Percentiles rank a stretch among this genome's conserved stretches.
These are phyloP conservation scores for Odontothrips loti DNA, from an alignment of 2,888 invertebrate genomes.

Conservation along the genomic window DNA sequence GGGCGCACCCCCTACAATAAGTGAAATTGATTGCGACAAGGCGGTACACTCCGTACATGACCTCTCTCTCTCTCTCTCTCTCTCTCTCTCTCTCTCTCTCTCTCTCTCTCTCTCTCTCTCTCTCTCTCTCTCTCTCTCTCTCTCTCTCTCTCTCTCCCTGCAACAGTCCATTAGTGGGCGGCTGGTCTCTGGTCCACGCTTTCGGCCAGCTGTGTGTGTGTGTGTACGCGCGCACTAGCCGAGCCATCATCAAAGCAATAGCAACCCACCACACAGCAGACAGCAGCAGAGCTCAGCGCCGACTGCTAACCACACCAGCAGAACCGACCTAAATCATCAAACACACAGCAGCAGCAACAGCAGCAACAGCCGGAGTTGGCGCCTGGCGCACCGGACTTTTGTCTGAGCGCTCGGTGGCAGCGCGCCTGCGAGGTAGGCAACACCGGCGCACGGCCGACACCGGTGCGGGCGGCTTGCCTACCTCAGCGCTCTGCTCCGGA, in stretches of 20 bases:
- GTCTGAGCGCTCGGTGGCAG: neutral
- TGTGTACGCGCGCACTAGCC: neutral
- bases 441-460: neutral
- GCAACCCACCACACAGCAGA: neutral
- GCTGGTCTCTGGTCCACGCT: neutral
- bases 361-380: neutral
- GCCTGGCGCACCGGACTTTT: neutral
- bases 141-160: too few species aligned
- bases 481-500: too few species aligned
- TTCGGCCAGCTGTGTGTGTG: neutral
- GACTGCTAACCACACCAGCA: neutral
- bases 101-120: too few species aligned
- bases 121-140: too few species aligned
- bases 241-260: too few species aligned
- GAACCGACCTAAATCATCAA: neutral
- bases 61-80: neutral
- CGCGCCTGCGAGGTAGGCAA: neutral
- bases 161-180: slow-evolving; percentile 11
- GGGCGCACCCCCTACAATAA: slow-evolving; percentile 4
- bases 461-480: neutral
- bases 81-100: too few species aligned
- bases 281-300: neutral
- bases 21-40: slow-evolving; percentile 19
- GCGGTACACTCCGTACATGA: neutral
- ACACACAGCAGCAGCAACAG: neutral